Evolutionary conservation across 2,113 vertebrate genomes (phyloP).

Genomic region (Oreochromis aureus): DNA sequence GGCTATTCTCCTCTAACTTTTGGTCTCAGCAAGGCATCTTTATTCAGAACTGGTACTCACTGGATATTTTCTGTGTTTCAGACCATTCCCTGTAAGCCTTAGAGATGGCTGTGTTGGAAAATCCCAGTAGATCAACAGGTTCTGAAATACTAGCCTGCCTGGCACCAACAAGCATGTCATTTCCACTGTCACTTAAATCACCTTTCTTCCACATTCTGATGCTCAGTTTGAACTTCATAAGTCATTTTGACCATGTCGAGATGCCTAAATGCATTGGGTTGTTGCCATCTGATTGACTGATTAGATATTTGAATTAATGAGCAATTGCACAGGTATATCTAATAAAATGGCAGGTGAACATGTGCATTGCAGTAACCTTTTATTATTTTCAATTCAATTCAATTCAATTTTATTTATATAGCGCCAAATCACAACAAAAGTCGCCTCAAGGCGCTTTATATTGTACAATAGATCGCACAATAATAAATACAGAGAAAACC

Average conservation of each 20-base stretch:
- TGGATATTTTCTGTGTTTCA: not conserved
- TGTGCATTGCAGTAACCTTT: not conserved
- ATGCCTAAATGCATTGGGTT: not conserved
- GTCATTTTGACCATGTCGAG: rapidly evolving
- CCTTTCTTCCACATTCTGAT: not conserved
- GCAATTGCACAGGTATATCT: not conserved
- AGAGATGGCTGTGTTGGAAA: not conserved
- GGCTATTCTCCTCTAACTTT: not conserved
- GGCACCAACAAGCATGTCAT: not conserved
- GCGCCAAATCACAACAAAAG: no score
- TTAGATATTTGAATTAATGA: not conserved
- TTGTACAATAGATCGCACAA: no score
- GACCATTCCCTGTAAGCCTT: not conserved
- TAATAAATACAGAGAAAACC: no score
- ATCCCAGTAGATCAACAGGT: not conserved
- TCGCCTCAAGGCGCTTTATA: no score
- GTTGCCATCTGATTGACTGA: not conserved
- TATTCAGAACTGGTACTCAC: not conserved
- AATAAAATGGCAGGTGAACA: not conserved
- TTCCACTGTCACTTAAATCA: not conserved
- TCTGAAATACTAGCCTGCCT: not conserved
- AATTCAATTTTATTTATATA: no score
- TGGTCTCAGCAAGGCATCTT: not conserved
- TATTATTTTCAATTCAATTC: no score
- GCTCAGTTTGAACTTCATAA: not conserved